A percentile compares a stretch with the other conserved stretches of the same genome.
phyloP scores from a whole-genome alignment of 2,797 vertebrate species.

The Hybognathus amarus region DNA sequence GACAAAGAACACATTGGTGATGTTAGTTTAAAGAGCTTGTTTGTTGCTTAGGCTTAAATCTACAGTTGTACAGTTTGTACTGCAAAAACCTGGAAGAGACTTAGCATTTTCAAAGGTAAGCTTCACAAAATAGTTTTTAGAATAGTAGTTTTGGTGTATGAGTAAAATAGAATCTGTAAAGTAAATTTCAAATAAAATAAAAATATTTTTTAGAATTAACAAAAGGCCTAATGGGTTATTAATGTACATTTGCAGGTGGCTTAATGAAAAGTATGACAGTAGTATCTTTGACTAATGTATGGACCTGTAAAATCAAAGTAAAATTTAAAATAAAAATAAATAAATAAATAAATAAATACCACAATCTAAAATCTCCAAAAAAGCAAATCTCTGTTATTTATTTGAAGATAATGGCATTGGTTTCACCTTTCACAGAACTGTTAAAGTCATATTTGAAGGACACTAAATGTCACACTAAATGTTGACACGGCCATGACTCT shows the following conservation, averaged over 20 bases:
- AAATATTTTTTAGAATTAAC: too few relatives aligned
- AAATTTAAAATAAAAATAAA: too few relatives aligned
- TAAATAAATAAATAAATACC: too few relatives aligned
- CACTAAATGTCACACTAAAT: not conserved
- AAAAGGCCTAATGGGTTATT: too few relatives aligned
- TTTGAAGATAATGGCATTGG: not conserved
- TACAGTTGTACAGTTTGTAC: not conserved
- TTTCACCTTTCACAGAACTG: not conserved
- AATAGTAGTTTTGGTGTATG: not conserved
- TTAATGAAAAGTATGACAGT: too few relatives aligned
- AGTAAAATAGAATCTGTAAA: not conserved
- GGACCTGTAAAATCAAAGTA: too few relatives aligned
- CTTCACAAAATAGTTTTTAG: not conserved
- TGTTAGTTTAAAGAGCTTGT: conserved; percentile 3
- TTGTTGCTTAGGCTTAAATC: conserved; percentile 12
- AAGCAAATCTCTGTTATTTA: not conserved
- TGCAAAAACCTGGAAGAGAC: not conserved
- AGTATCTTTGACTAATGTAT: too few relatives aligned
- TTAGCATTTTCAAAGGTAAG: not conserved
- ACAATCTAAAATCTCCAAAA: not conserved
- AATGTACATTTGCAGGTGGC: too few relatives aligned
- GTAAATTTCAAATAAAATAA: not conserved
- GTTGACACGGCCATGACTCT: not conserved
- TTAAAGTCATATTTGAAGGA: not conserved
- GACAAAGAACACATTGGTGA: not conserved